Evolutionary conservation across 1,140 invertebrate genomes (phyloP).

Genomic region (Brachionus manjavacas): DNA sequence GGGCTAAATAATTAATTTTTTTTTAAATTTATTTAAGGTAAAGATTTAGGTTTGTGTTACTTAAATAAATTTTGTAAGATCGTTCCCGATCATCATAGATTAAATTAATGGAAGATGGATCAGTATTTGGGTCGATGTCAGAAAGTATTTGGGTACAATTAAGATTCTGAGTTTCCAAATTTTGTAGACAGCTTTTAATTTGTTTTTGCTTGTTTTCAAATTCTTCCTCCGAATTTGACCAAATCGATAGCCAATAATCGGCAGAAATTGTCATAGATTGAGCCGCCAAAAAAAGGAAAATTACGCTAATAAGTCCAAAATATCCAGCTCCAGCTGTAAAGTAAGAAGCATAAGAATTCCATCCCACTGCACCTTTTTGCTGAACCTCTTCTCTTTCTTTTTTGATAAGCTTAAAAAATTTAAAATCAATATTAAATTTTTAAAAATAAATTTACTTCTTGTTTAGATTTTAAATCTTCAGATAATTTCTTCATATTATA

Average conservation of each 20-base stretch:
- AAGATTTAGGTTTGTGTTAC: background rate
- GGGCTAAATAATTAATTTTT: constrained; percentile 45
- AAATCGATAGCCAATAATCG: constrained; percentile 75
- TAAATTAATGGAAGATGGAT: background rate
- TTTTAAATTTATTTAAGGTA: no score
- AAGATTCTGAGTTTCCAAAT: background rate
- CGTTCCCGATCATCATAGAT: background rate
- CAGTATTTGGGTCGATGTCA: background rate
- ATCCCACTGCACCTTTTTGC: constrained; percentile 63
- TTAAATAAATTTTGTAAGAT: background rate
- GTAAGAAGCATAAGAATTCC: constrained; percentile 66
- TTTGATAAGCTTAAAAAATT: constrained; percentile 2
- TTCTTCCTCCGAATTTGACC: constrained; percentile 56
- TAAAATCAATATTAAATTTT: background rate
- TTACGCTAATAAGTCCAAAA: constrained; percentile 61
- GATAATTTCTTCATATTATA: background rate
- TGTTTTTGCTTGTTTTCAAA: background rate
- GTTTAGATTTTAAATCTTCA: background rate
- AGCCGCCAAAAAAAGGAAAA: constrained; percentile 64
- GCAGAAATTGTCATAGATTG: constrained; percentile 67
- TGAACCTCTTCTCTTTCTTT: constrained; percentile 53
- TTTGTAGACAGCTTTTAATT: background rate
- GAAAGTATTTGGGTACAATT: background rate
- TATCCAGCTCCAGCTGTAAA: constrained; percentile 65
- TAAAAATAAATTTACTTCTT: background rate